These are phyloP conservation scores for Bombus sylvicola DNA, from an alignment of 1,140 invertebrate species.

Conservation along the genomic window DNA sequence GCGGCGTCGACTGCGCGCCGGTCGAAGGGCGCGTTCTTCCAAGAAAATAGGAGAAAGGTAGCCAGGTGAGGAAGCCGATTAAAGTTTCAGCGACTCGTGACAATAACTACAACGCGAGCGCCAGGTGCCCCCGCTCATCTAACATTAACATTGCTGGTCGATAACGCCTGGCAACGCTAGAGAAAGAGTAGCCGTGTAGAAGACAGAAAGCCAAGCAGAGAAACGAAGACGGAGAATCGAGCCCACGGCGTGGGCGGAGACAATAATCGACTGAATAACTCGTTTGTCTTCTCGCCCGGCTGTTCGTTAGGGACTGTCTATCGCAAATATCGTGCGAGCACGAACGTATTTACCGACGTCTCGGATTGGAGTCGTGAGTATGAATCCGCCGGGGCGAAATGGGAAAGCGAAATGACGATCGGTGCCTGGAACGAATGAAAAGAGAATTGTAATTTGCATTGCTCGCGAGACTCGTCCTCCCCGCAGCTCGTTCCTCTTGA, in stretches of 20 bases:
- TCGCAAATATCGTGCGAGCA: constrained; percentile 68
- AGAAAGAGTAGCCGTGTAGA: not conserved
- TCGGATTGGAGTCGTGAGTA: constrained; percentile 67
- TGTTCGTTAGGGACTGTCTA: constrained; percentile 69
- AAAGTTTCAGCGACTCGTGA: constrained; percentile 67
- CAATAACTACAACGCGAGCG: constrained; percentile 68
- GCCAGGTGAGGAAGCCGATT: constrained; percentile 66
- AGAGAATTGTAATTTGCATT: constrained; percentile 59
- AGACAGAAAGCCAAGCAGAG: constrained; percentile 8
- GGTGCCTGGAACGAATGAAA: constrained; percentile 46
- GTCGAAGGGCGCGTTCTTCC: constrained; percentile 43
- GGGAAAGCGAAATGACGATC: constrained; percentile 62
- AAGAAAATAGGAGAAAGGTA: constrained; percentile 59
- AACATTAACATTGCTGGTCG: constrained; percentile 69
- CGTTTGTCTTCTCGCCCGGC: constrained; percentile 67
- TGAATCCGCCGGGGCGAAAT: constrained; percentile 58
- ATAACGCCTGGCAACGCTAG: constrained; percentile 46
- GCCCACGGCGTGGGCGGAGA: constrained; percentile 61
- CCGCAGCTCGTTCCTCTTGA: constrained; percentile 14
- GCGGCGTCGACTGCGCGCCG: no score
- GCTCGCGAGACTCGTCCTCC: not conserved
- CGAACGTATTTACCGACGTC: constrained; percentile 66
- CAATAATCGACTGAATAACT: constrained; percentile 71
- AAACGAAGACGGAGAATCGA: constrained; percentile 35
- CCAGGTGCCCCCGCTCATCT: constrained; percentile 66